phyloP scores from a whole-genome alignment of 1,140 invertebrate genomes.

The Charaxes varanes region DNA sequence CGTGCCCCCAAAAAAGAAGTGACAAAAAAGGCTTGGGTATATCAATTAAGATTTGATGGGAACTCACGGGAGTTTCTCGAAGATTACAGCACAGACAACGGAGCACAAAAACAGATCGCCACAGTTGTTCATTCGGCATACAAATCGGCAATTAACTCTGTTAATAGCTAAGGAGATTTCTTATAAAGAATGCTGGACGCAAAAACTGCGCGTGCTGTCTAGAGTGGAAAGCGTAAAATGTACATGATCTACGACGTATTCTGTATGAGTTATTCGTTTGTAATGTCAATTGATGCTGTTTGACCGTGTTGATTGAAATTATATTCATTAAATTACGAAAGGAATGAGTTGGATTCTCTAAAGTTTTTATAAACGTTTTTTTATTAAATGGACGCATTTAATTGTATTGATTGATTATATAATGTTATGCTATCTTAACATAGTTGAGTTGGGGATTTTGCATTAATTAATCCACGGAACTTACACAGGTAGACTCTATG shows the following conservation, averaged over 20 bases:
- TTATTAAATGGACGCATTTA: too few species aligned
- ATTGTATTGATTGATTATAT: too few species aligned
- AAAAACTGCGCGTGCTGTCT: constrained; percentile 45
- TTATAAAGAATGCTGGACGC: constrained; percentile 49
- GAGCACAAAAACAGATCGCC: constrained; percentile 30
- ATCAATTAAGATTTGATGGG: constrained; percentile 4
- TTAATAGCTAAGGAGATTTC: constrained; percentile 54
- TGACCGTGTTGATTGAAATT: too few species aligned
- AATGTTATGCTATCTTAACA: too few species aligned
- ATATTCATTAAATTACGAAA: too few species aligned
- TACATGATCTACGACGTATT: constrained; percentile 27
- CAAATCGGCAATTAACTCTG: constrained; percentile 54
- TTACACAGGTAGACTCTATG: too few species aligned
- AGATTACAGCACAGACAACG: constrained; percentile 18
- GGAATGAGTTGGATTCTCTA: background rate
- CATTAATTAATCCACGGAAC: too few species aligned
- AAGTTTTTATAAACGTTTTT: too few species aligned
- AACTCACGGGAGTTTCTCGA: constrained; percentile 4
- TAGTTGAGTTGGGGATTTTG: too few species aligned
- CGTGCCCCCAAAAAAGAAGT: too few species aligned
- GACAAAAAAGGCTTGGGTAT: too few species aligned
- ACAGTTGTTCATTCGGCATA: constrained; percentile 41
- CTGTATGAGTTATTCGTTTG: constrained; percentile 5
- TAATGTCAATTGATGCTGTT: constrained; percentile 11
- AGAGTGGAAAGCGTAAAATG: constrained; percentile 60